Conservation (phyloP, 2,797 vertebrate genomes). For the Austrolebias charrua region DNA sequence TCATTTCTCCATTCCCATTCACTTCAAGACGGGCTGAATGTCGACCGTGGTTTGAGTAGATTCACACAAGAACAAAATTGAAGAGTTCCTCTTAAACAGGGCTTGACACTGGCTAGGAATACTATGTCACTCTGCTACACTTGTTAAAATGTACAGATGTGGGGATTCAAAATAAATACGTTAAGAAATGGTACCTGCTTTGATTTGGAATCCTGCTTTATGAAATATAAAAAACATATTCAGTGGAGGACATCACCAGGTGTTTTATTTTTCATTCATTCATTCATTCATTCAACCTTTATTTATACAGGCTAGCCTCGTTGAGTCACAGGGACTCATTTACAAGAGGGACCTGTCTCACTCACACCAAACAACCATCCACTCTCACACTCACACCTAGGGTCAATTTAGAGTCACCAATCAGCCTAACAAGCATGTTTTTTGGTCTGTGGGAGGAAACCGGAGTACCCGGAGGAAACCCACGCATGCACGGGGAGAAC, state of each 20-base stretch:
- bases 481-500: too few relatives aligned
- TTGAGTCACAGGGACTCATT: too few relatives aligned
- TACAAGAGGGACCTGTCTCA: too few relatives aligned
- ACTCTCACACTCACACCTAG: too few relatives aligned
- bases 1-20: slow-evolving; percentile 36
- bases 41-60: slow-evolving; percentile 31
- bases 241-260: slow-evolving; percentile 25
- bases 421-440: too few relatives aligned
- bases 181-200: slow-evolving; percentile 53
- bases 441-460: too few relatives aligned
- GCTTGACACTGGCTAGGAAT: slow-evolving; percentile 43
- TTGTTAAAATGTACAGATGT: slow-evolving; percentile 34
- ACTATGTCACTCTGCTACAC: slow-evolving; percentile 27
- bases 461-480: too few relatives aligned
- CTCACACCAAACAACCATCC: too few relatives aligned
- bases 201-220: slow-evolving; percentile 29
- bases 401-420: too few relatives aligned
- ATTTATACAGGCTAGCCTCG: too few relatives aligned
- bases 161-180: slow-evolving; percentile 44
- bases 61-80: slow-evolving; percentile 53
- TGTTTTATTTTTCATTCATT: too few relatives aligned
- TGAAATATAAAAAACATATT: slow-evolving; percentile 16
- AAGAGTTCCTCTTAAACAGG: slow-evolving; percentile 58
- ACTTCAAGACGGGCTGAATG: slow-evolving; percentile 32
- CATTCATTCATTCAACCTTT: too few relatives aligned